Evolutionary conservation across 1,140 invertebrate species (phyloP).

Genomic region (Macrobrachium nipponense): DNA sequence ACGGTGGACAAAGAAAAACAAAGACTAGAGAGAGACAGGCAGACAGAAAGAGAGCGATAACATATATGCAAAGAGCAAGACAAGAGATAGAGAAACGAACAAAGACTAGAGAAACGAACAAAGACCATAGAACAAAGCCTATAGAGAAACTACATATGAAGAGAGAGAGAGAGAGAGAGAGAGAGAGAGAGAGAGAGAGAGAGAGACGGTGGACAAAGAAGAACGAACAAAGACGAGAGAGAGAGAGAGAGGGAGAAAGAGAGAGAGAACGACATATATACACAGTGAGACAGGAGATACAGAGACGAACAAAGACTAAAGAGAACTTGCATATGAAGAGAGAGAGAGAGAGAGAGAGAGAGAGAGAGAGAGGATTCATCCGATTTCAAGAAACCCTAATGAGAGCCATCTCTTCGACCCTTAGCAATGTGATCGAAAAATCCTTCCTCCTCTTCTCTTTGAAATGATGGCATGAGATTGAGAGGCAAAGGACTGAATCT

Average conservation of each 20-base stretch:
- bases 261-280: conserved; percentile 11
- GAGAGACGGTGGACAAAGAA: neutral
- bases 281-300: neutral
- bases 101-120: too few species aligned
- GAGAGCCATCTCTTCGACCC: too few species aligned
- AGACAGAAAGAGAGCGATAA: too few species aligned
- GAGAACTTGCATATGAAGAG: neutral
- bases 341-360: conserved; percentile 33
- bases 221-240: neutral
- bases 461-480: too few species aligned
- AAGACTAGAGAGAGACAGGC: neutral
- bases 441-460: too few species aligned
- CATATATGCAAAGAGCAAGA: too few species aligned
- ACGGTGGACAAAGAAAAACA: neutral
- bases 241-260: neutral
- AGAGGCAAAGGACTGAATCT: too few species aligned
- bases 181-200: neutral
- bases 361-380: conserved; percentile 14
- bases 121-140: too few species aligned
- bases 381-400: too few species aligned
- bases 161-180: neutral
- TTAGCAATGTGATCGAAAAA: too few species aligned
- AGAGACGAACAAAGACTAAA: neutral
- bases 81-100: too few species aligned
- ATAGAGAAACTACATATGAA: too few species aligned